Evolutionary conservation across 1,140 invertebrate species (phyloP).

Genomic region (Leptinotarsa undecemlineata): DNA sequence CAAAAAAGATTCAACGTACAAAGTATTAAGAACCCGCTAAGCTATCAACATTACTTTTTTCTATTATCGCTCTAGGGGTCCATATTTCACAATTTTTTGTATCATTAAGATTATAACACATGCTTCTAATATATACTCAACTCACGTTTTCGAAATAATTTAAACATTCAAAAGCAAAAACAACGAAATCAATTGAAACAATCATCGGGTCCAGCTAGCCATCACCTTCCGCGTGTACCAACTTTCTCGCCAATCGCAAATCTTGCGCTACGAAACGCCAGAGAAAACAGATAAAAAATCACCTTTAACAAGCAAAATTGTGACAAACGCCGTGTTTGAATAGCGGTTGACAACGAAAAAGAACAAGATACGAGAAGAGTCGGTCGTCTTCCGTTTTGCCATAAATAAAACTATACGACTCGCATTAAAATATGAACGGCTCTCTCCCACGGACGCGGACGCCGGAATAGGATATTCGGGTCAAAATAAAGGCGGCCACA

Average conservation of each 20-base stretch:
- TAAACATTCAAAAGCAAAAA: background rate
- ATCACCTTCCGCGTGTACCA: background rate
- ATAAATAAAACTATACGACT: slow-evolving; percentile 1
- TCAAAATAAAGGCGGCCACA: background rate
- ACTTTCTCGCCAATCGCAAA: slow-evolving; percentile 2
- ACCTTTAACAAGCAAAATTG: slow-evolving; percentile 6
- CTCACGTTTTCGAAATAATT: background rate
- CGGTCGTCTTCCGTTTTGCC: background rate
- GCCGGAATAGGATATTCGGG: slow-evolving; percentile 7
- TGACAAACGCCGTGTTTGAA: slow-evolving; percentile 2
- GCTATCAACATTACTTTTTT: too few species aligned
- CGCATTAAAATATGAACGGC: slow-evolving; percentile 1
- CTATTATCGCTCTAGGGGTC: too few species aligned
- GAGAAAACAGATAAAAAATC: background rate
- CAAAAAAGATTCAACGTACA: too few species aligned
- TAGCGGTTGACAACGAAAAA: background rate
- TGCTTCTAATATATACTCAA: background rate
- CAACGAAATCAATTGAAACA: background rate
- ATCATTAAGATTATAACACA: too few species aligned
- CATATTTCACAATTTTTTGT: too few species aligned
- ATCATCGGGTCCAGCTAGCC: background rate
- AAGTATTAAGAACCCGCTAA: too few species aligned
- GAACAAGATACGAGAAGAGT: background rate
- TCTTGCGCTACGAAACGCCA: background rate
- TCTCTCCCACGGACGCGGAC: background rate